Evolutionary conservation across 2,113 vertebrate species (phyloP).

Genomic region (Spea multiplicata): DNA sequence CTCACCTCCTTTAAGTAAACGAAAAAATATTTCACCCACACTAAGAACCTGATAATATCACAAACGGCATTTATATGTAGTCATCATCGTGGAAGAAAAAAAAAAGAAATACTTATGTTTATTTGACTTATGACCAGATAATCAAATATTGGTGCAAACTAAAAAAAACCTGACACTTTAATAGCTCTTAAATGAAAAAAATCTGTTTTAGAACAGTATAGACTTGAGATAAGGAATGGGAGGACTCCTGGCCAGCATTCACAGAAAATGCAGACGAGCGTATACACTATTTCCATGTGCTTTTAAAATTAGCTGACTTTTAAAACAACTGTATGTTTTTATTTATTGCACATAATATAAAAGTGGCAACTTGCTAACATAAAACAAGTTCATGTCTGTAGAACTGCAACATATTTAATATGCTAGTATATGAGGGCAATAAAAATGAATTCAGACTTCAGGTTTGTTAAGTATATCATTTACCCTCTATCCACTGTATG

Average conservation of each 20-base stretch:
- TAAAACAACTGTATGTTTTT: slow-evolving; percentile 5
- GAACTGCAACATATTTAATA: too few species aligned
- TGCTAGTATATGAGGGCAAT: too few species aligned
- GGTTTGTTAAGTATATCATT: too few species aligned
- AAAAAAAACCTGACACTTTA: slow-evolving; percentile 29
- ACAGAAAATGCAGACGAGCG: slow-evolving; percentile 15
- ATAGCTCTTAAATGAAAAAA: slow-evolving; percentile 42
- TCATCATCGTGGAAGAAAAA: too few species aligned
- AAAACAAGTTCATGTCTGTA: neutral
- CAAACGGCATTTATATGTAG: too few species aligned
- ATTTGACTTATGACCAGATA: slow-evolving; percentile 42
- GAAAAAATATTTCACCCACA: too few species aligned
- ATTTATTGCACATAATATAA: neutral
- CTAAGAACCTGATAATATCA: too few species aligned
- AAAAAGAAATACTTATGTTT: neutral
- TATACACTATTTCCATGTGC: slow-evolving; percentile 24
- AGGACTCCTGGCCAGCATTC: slow-evolving; percentile 26
- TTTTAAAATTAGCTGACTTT: neutral
- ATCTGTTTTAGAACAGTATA: slow-evolving; percentile 27
- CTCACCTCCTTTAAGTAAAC: too few species aligned
- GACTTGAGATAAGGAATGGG: slow-evolving; percentile 32
- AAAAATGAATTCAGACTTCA: too few species aligned
- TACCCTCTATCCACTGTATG: too few species aligned
- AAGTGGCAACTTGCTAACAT: neutral
- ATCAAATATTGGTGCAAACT: slow-evolving; percentile 37